Evolutionary conservation across 2,888 invertebrate genomes (phyloP).

Genomic region (Thecocarcelia acutangulata): DNA sequence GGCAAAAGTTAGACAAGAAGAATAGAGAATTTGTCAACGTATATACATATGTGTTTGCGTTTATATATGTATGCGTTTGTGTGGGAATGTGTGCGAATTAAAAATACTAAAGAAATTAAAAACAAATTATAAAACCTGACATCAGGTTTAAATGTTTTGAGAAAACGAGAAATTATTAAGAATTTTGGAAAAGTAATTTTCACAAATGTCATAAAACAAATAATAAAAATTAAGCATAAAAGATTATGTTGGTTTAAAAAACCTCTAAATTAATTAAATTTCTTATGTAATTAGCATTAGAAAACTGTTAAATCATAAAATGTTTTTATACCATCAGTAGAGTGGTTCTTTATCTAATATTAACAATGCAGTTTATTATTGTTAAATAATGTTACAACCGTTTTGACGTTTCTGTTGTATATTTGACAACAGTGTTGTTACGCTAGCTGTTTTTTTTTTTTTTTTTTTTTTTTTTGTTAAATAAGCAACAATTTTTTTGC

Average conservation of each 20-base stretch:
- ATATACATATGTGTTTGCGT: conserved; percentile 9
- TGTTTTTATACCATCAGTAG: too few relatives aligned
- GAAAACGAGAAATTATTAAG: conserved; percentile 33
- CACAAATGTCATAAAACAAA: conserved; percentile 6
- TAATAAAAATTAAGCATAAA: conserved; percentile 10
- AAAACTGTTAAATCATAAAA: too few relatives aligned
- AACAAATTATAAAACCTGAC: conserved; percentile 66
- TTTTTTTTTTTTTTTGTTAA: too few relatives aligned
- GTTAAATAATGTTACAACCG: too few relatives aligned
- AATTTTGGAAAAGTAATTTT: conserved; percentile 27
- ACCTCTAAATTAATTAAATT: not conserved
- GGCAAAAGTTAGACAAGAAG: conserved; percentile 69
- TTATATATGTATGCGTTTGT: conserved; percentile 3
- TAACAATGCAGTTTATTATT: too few relatives aligned
- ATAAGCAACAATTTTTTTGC: too few relatives aligned
- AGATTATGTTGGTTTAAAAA: not conserved
- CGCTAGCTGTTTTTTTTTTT: too few relatives aligned
- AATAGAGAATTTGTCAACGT: conserved; percentile 55
- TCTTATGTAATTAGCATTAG: not conserved
- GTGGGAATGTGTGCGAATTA: conserved; percentile 30
- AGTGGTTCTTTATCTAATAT: too few relatives aligned
- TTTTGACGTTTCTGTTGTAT: too few relatives aligned
- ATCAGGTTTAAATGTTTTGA: conserved; percentile 63
- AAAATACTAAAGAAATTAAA: conserved; percentile 64
- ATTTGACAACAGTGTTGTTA: too few relatives aligned